Evolutionary conservation across 2,113 vertebrate genomes (phyloP), one percentile per base, ranked within the genome.

Genomic region (Nannospalax galili): DNA sequence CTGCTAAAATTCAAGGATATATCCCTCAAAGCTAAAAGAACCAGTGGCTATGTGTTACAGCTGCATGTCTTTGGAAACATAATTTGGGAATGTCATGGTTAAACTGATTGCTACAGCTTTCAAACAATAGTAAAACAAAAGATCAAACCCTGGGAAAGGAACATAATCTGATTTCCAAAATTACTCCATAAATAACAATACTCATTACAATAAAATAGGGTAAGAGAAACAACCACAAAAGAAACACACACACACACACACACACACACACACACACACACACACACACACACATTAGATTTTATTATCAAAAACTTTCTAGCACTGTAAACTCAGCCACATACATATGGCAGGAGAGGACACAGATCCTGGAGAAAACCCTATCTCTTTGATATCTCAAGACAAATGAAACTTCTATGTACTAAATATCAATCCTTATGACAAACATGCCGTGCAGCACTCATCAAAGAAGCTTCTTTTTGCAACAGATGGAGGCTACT

Each of bases 51-150:
- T 7, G 65, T 2, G 6, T 78, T 28, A 67, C 17, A 94, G 67
- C 11, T 67, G 45, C 75, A 1, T 30, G n/a, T 77, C 62, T 95
- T 84, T 56, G 14, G 14, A 86, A 84, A 94, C 79, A 52, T 28
- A 82, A 70, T 74, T 85, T 65, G 62, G 60, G 32, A 69, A 89
- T 85, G 16, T 93, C 62, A 85, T 35, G 40, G 88, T 84, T 56
- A 94, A 81, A 90, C 40, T 14, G 42, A 91, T 28, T 22, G 37
- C 48, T 74, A 35, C 0, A 56, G 5, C 1, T 45, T 92, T 82
- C 37, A 82, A 81, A n/a, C 58, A 40, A 58, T 3, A 92, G 32
- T 3, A 32, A 79, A 90, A 70, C 12, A 80, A 79, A 91, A 91
- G 15, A 70, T 24, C 15, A 84, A 91, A 77, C 26, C 37, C 12